phyloP scores from a whole-genome alignment of 2,113 vertebrate species.

The Zosterops hypoxanthus region DNA sequence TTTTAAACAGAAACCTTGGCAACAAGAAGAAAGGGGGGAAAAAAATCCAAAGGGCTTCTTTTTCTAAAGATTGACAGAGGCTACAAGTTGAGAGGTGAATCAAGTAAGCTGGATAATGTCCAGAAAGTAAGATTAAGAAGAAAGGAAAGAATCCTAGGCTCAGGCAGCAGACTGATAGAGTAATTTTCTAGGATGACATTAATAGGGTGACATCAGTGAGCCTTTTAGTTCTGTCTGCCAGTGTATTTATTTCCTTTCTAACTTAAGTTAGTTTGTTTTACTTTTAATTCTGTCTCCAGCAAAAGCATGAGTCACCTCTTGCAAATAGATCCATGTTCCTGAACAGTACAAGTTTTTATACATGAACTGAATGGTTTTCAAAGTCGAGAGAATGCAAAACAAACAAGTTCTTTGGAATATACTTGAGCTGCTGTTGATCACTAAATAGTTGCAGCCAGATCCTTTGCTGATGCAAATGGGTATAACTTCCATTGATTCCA shows the following conservation, averaged over 20 bases:
- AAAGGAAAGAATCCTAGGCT: constrained; percentile 35
- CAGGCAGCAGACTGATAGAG: background rate
- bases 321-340: background rate
- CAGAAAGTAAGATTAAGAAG: constrained; percentile 58
- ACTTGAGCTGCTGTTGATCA: background rate
- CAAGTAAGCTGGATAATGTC: constrained; percentile 33
- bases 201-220: constrained; percentile 19
- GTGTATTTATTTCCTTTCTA: constrained; percentile 28
- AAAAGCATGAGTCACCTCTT: constrained; percentile 22
- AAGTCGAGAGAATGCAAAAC: constrained; percentile 3
- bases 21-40: constrained; percentile 24
- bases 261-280: constrained; percentile 37
- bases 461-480: constrained; percentile 2
- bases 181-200: background rate
- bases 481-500: background rate
- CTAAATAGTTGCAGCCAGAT: background rate
- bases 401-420: constrained; percentile 19
- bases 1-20: constrained; percentile 46
- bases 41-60: constrained; percentile 14
- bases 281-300: constrained; percentile 15
- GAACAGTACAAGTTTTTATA: constrained; percentile 27
- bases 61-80: constrained; percentile 44
- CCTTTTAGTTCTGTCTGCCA: background rate
- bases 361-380: background rate
- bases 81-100: constrained; percentile 44